These are phyloP conservation scores for Onychomys leucogaster DNA, from an alignment of 2,797 vertebrate species.

Conservation along the genomic window DNA sequence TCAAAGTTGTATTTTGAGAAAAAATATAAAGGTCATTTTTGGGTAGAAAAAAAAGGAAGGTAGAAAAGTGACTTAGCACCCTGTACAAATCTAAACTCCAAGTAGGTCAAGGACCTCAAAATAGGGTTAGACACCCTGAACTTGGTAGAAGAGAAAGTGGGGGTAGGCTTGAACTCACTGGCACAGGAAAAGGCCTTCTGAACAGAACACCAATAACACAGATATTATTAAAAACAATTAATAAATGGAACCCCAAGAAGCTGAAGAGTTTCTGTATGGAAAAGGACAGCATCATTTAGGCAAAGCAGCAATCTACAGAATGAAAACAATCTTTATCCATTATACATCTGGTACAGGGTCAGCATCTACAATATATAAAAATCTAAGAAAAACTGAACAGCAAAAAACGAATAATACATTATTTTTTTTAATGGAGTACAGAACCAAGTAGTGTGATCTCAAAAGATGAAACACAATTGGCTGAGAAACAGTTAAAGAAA, in stretches of 20 bases:
- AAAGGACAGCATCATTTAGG: not conserved
- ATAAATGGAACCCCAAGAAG: not conserved
- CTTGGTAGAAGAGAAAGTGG: not conserved
- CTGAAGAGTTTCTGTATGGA: not conserved
- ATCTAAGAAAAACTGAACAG: not conserved
- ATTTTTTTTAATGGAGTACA: not conserved
- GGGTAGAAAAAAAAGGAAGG: not conserved
- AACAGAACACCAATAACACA: not conserved
- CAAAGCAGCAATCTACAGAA: too few relatives aligned
- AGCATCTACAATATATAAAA: not conserved
- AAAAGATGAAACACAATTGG: not conserved
- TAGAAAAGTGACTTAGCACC: not conserved
- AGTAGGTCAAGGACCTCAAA: not conserved
- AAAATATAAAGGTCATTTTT: not conserved
- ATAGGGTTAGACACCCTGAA: not conserved
- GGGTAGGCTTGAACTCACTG: not conserved
- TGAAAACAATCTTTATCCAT: too few relatives aligned
- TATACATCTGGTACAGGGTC: too few relatives aligned
- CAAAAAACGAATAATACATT: not conserved
- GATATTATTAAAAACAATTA: too few relatives aligned
- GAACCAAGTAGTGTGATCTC: not conserved
- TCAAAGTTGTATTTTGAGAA: slow-evolving; percentile 21
- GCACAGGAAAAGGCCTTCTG: too few relatives aligned
- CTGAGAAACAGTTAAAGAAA: not conserved
- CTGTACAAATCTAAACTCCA: not conserved